Conservation (phyloP, 2,888 invertebrate genomes). For the Epsilonema sp. region DNA sequence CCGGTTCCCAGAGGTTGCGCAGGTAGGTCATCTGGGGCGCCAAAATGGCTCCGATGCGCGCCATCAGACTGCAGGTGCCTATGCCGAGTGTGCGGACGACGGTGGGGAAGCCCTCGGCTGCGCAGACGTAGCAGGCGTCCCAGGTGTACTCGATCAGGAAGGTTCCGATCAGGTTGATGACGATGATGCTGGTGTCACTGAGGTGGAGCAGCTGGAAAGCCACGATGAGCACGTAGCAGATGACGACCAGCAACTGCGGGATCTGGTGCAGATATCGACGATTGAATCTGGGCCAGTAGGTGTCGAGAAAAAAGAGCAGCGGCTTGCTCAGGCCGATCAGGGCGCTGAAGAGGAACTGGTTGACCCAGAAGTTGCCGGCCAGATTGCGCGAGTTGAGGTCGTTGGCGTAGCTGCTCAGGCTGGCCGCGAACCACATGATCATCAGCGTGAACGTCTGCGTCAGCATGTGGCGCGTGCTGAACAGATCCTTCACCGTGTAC, state of each 20-base stretch:
- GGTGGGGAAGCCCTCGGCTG: conserved; percentile 14
- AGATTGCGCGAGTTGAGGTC: conserved; percentile 22
- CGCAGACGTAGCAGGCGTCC: conserved; percentile 25
- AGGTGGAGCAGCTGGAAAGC: too few species aligned
- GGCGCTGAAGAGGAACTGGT: conserved; percentile 23
- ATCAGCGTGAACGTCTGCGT: not conserved
- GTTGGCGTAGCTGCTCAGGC: conserved; percentile 23
- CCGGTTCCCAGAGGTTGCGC: not conserved
- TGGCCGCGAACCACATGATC: conserved; percentile 14
- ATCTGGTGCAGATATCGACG: conserved; percentile 22
- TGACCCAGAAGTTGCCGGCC: conserved; percentile 21
- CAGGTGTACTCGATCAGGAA: conserved; percentile 27
- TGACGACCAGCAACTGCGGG: conserved; percentile 18
- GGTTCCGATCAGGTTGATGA: conserved; percentile 21
- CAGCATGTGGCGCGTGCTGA: not conserved
- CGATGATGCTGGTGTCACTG: conserved; percentile 15
- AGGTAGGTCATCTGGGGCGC: conserved; percentile 13
- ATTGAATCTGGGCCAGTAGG: conserved; percentile 17
- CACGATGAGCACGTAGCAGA: conserved; percentile 19
- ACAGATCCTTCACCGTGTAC: too few species aligned
- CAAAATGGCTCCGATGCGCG: conserved; percentile 21
- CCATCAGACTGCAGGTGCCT: conserved; percentile 21
- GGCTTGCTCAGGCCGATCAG: conserved; percentile 17
- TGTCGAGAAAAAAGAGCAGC: conserved; percentile 20
- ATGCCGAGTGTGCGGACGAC: conserved; percentile 17